These are phyloP conservation scores for Carterocephalus palaemon DNA, from an alignment of 2,888 invertebrate species.

Conservation along the genomic window DNA sequence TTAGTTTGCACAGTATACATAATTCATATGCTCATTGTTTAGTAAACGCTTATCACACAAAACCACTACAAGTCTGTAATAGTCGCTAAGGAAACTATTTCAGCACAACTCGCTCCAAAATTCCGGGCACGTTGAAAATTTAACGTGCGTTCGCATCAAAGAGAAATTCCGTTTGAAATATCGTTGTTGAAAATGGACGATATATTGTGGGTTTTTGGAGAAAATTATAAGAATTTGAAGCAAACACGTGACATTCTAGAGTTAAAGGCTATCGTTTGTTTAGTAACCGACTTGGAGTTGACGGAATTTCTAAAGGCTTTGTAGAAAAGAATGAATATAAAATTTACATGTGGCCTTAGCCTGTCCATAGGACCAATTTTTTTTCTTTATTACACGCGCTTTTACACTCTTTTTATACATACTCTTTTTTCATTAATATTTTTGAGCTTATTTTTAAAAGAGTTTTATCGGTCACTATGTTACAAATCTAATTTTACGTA, in stretches of 20 bases:
- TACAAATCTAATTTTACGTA: no score
- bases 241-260: constrained; percentile 7
- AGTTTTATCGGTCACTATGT: no score
- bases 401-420: no score
- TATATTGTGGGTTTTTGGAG: constrained; percentile 21
- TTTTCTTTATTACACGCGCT: no score
- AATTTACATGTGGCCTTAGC: no score
- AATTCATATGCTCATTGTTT: constrained; percentile 8
- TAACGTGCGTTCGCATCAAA: constrained; percentile 61
- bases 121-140: constrained; percentile 60
- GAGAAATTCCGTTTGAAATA: constrained; percentile 42
- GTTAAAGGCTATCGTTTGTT: constrained; percentile 8
- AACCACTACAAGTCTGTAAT: constrained; percentile 24
- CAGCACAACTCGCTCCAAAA: constrained; percentile 60
- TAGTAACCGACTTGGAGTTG: background rate
- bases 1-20: no score
- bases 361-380: no score
- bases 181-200: constrained; percentile 37
- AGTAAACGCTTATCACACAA: constrained; percentile 12
- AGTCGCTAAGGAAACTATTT: constrained; percentile 56
- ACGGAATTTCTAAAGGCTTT: no score
- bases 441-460: no score
- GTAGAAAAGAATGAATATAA: no score
- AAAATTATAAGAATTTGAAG: constrained; percentile 20
- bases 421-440: no score